phyloP scores from a whole-genome alignment of 2,888 invertebrate genomes.

The Heliconius erato region DNA sequence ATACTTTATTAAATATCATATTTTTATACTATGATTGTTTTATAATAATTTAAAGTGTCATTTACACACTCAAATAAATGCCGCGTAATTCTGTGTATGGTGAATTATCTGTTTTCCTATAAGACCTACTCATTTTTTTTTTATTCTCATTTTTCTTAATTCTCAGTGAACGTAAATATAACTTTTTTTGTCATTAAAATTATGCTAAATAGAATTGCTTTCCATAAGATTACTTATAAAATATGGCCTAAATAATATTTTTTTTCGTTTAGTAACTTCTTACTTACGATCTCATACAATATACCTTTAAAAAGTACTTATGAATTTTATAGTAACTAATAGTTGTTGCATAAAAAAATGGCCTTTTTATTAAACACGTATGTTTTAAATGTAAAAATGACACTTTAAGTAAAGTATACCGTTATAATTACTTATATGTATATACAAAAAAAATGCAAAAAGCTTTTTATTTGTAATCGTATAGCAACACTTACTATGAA shows the following conservation, averaged over 20 bases:
- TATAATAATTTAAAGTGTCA: neutral
- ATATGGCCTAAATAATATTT: neutral
- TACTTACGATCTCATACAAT: no score
- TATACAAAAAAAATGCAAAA: neutral
- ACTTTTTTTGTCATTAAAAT: no score
- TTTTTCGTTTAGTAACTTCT: neutral
- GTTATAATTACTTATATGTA: neutral
- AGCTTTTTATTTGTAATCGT: constrained; percentile 1
- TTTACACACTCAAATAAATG: neutral
- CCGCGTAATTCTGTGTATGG: neutral
- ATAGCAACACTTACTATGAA: neutral
- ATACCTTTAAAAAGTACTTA: no score
- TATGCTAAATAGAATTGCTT: no score
- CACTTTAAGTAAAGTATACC: neutral
- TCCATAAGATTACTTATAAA: neutral
- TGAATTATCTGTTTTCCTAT: neutral
- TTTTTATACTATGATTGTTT: neutral
- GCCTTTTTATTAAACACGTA: no score
- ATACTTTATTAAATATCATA: constrained; percentile 3
- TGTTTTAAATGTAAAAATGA: neutral
- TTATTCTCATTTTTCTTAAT: no score
- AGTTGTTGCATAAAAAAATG: no score
- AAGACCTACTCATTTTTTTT: no score
- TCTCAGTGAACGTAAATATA: no score
- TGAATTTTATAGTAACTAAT: no score